Evolutionary conservation across 2,888 invertebrate species (phyloP), one percentile per base, ranked within the genome.

Genomic region (Volucella bombylans): DNA sequence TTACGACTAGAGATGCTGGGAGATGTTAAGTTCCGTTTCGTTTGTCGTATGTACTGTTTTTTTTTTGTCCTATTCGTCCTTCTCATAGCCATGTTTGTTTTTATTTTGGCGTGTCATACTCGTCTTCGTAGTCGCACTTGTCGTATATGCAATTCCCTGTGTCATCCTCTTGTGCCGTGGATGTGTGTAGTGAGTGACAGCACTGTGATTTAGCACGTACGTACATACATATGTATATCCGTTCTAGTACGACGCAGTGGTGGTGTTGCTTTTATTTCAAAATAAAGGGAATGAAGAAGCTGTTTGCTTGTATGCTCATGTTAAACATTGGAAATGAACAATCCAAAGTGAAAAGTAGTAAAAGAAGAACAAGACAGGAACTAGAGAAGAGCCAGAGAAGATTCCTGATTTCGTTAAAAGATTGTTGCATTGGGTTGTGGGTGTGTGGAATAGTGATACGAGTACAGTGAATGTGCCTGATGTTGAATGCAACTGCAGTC

Each of bases 241-340:
- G 23, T 3, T 23, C 23, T 23, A 23, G 23, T 23, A 23, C 4
- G 23, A 23, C 23, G 23, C 23, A 3, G 23, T 23, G 23, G 23
- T 4, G 4, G 23, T 23, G 23, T 23, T 23, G 23, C 23, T 23
- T 23, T 23, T 23, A 23, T 23, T 23, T 4, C 23, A 38, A 54
- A 2, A 67, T 52, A 43, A 69, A 76, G 57, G 55, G 54, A 73
- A 64, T 23, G 47, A n/a, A 64, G 69, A 69, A 59, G 49, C 18
- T 79, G 59, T 55, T 76, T 77, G 59, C 55, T 55, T 78, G 82
- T 82, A 68, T 78, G 67, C 67, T 68, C 14, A 55, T 82, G 82
- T 78, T 72, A 78, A 82, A 78, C 78, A 82, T 78, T 72, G 77
- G 72, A 82, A 82, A 82, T 82, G 77, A 82, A 82, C 82, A 82